Evolutionary conservation across 2,888 invertebrate genomes (phyloP).

Genomic region (Silvanus unidentatus): DNA sequence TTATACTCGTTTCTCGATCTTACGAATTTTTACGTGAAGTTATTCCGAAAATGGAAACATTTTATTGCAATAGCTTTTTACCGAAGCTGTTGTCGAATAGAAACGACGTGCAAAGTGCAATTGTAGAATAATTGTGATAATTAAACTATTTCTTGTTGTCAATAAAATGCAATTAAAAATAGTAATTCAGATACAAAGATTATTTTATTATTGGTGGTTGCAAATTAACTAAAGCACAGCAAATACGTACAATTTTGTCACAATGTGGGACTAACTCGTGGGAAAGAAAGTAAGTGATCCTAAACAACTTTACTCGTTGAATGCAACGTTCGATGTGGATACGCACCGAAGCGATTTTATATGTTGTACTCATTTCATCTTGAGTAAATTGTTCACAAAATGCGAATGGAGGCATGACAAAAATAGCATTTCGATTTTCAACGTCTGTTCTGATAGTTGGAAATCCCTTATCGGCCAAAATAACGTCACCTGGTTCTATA

Average conservation of each 20-base stretch:
- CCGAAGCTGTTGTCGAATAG: too few relatives aligned
- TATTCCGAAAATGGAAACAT: too few relatives aligned
- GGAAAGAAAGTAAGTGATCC: conserved; percentile 7
- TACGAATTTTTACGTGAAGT: too few relatives aligned
- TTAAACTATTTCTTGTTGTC: too few relatives aligned
- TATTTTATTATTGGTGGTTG: conserved; percentile 8
- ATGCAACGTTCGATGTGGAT: conserved; percentile 12
- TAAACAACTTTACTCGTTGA: conserved; percentile 7
- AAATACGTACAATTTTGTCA: conserved; percentile 8
- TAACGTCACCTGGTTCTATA: conserved; percentile 3
- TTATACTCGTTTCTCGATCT: too few relatives aligned
- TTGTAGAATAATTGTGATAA: too few relatives aligned
- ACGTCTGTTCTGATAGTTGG: conserved; percentile 1
- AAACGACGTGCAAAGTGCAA: too few relatives aligned
- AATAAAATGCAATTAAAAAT: too few relatives aligned
- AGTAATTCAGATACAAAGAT: too few relatives aligned
- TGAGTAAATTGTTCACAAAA: conserved; percentile 5
- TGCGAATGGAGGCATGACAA: conserved; percentile 9
- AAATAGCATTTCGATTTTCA: background rate
- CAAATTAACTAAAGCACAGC: conserved; percentile 11
- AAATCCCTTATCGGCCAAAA: conserved; percentile 5
- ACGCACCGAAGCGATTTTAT: conserved; percentile 10
- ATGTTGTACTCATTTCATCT: conserved; percentile 6
- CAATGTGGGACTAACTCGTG: conserved; percentile 1
- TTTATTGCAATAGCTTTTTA: too few relatives aligned